These are phyloP conservation scores for Apamea anceps DNA, from an alignment of 2,888 invertebrate species.

Conservation along the genomic window DNA sequence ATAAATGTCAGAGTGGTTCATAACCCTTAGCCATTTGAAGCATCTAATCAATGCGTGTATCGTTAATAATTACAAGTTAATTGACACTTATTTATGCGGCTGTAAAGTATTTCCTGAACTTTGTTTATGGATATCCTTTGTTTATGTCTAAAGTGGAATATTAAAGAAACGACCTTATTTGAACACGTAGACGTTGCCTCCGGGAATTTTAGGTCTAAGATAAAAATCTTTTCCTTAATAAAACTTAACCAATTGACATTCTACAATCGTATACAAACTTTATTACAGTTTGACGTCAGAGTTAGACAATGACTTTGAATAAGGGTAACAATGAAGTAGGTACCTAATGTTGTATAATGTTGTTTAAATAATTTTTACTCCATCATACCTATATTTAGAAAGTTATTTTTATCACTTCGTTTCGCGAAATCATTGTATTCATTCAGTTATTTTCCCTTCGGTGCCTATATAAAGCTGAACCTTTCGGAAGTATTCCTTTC, in stretches of 20 bases:
- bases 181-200: slow-evolving; percentile 12
- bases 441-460: background rate
- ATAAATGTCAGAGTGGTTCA: slow-evolving; percentile 7
- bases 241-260: slow-evolving; percentile 45
- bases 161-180: slow-evolving; percentile 31
- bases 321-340: slow-evolving; percentile 1
- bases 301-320: slow-evolving; percentile 2
- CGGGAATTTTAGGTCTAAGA: slow-evolving; percentile 34
- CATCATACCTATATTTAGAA: background rate
- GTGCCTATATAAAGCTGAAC: background rate
- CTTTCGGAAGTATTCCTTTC: background rate
- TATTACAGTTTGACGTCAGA: slow-evolving; percentile 32
- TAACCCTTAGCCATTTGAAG: slow-evolving; percentile 12
- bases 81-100: slow-evolving; percentile 17
- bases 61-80: slow-evolving; percentile 24
- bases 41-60: slow-evolving; percentile 13
- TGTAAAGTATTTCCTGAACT: slow-evolving; percentile 39
- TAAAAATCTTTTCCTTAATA: slow-evolving; percentile 50
- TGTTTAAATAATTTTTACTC: slow-evolving; percentile 6
- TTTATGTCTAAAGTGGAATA: slow-evolving; percentile 8
- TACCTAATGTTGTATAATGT: too few relatives aligned
- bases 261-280: slow-evolving; percentile 34
- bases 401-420: background rate
- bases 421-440: background rate
- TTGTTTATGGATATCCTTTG: slow-evolving; percentile 27